phyloP scores from a whole-genome alignment of 2,888 invertebrate species.

The Gibbula magus region DNA sequence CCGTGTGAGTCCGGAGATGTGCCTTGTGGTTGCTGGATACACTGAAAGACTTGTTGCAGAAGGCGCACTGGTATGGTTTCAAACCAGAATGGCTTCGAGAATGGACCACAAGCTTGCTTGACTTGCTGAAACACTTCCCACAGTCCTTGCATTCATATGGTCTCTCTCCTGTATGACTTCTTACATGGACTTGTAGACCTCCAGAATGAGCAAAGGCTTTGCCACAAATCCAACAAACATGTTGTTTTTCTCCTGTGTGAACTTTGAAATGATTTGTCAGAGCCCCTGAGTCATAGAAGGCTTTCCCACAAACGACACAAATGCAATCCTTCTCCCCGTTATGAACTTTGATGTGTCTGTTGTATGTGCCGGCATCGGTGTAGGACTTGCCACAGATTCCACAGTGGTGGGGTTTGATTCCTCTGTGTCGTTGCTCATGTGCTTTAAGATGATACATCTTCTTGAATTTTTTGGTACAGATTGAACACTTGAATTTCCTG shows the following conservation, averaged over 20 bases:
- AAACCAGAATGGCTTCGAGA: conserved; percentile 3
- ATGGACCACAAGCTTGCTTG: conserved; percentile 21
- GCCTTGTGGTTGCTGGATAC: conserved; percentile 25
- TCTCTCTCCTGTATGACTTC: conserved; percentile 12
- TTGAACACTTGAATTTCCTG: background rate
- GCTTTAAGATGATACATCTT: background rate
- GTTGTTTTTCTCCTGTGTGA: conserved; percentile 16
- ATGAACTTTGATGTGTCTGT: background rate
- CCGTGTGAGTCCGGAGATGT: conserved; percentile 15
- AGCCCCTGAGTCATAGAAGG: conserved; percentile 5
- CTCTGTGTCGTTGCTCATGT: background rate
- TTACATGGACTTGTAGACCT: conserved; percentile 6
- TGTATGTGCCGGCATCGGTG: background rate
- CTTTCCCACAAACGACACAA: conserved; percentile 8
- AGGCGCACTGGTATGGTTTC: conserved; percentile 12
- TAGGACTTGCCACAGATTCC: background rate
- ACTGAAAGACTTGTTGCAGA: conserved; percentile 17
- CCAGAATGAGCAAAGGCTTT: conserved; percentile 12
- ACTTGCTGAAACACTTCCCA: conserved; percentile 24
- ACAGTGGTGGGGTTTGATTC: conserved; percentile 8
- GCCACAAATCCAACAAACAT: conserved; percentile 4
- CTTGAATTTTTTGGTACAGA: background rate
- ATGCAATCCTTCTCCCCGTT: background rate
- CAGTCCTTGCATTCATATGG: background rate
- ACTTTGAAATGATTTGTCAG: background rate